Evolutionary conservation across 2,113 vertebrate species (phyloP), one percentile per base, ranked within the genome.

Genomic region (Pteruthius melanotis): DNA sequence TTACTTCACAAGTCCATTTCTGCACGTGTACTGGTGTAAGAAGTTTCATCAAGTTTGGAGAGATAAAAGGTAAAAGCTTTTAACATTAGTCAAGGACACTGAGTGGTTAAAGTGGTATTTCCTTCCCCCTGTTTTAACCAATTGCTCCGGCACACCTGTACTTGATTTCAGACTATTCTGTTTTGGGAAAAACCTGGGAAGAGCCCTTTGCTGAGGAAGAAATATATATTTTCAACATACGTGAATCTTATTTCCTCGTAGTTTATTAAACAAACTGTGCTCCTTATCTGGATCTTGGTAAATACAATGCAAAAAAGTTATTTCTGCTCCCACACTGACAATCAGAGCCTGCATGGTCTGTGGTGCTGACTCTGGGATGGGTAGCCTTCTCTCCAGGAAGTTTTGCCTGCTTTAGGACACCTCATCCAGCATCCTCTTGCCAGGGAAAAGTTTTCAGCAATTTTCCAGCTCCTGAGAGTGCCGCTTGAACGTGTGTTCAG

Each of bases 41-140:
- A 64, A 87, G 66, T 65, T 89, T 81, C 15, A 91, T 83, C 39
- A 84, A 90, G 15, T 69, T 94, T 79, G n/a, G n/a, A 93, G 79
- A 80, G 75, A 83, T 83, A 90, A 95, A 69, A 78, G 35, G 31
- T 42, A 91, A 80, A 31, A 74, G 82, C 69, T 68, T 95, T 76
- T 87, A 80, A 83, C 27, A 65, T 54, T 33, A 86, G 75, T 78
- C 74, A 83, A 76, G 64, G 76, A 89, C 54, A 68, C 27, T 17
- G 56, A 50, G 30, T 23, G 33, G 40, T 54, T 89, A 68, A 61
- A 57, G 24, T 5, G 50, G 0, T 52, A 86, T 53, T 77, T 84
- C 76, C 40, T 82, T 95, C 45, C 84, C 27, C 30, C 56, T 52
- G 33, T 76, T 93, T 78, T 89, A 91, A 85, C 28, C 57, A 52